These are phyloP conservation scores for Hyposoter dolosus DNA, from an alignment of 2,888 invertebrate species.

Conservation along the genomic window DNA sequence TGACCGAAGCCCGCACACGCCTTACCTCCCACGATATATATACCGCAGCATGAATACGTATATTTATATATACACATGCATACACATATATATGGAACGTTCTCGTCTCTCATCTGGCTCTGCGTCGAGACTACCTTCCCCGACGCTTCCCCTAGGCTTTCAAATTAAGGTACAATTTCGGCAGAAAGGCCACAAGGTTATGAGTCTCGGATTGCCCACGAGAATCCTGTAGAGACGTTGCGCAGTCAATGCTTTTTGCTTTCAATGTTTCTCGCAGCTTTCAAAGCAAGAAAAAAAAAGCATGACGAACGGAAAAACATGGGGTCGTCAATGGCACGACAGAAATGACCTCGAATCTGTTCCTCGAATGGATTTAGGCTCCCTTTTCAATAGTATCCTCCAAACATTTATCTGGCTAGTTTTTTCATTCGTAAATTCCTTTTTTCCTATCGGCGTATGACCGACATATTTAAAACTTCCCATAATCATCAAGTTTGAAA, in stretches of 20 bases:
- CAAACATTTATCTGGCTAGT: background rate
- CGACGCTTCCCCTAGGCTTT: slow-evolving; percentile 77
- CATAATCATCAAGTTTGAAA: no score
- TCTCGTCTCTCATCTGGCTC: slow-evolving; percentile 54
- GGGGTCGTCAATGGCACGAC: background rate
- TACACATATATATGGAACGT: background rate
- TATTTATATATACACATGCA: background rate
- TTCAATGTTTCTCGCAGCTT: slow-evolving; percentile 38
- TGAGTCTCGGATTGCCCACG: slow-evolving; percentile 61
- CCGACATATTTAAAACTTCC: no score
- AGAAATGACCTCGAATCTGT: background rate
- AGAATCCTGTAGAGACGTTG: slow-evolving; percentile 63
- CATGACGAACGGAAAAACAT: background rate
- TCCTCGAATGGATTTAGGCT: background rate
- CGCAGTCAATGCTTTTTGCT: slow-evolving; percentile 23
- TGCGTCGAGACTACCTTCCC: slow-evolving; percentile 54
- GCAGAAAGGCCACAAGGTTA: slow-evolving; percentile 76
- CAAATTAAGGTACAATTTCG: slow-evolving; percentile 82
- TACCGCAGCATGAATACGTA: background rate
- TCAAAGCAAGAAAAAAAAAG: background rate
- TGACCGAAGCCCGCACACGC: slow-evolving; percentile 76
- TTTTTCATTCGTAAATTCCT: background rate
- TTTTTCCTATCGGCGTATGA: background rate
- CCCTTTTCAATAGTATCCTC: background rate
- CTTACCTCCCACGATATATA: slow-evolving; percentile 70